phyloP scores from a whole-genome alignment of 2,888 invertebrate genomes.

The Hydroisotoma schaefferi region DNA sequence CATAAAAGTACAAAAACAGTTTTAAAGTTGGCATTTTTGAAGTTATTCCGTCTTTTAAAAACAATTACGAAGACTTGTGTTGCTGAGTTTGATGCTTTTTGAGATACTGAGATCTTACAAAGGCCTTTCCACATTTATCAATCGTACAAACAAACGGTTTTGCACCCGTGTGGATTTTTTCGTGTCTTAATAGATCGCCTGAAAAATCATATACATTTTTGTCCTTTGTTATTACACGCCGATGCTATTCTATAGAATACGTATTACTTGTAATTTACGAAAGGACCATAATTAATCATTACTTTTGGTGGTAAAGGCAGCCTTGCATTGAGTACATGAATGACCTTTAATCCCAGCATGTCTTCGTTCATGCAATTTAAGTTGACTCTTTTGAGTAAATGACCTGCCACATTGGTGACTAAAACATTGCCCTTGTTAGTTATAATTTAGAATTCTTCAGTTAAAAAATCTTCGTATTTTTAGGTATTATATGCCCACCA shows the following conservation, averaged over 20 bases:
- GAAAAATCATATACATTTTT: background rate
- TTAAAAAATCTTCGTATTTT: no score
- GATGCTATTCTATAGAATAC: background rate
- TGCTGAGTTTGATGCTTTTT: slow-evolving; percentile 26
- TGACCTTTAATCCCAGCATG: slow-evolving; percentile 22
- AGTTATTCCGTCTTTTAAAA: no score
- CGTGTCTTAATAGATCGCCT: slow-evolving; percentile 29
- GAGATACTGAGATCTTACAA: slow-evolving; percentile 18
- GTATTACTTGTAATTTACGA: no score
- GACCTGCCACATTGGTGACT: slow-evolving; percentile 22
- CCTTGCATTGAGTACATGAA: slow-evolving; percentile 19
- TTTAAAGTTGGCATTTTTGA: no score
- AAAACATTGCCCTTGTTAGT: no score
- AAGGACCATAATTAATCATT: background rate
- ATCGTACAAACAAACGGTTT: slow-evolving; percentile 20
- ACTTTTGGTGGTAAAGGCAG: slow-evolving; percentile 27
- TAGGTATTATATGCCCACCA: no score
- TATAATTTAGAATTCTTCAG: no score
- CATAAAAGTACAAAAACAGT: no score
- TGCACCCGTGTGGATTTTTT: slow-evolving; percentile 20
- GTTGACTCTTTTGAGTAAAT: slow-evolving; percentile 22
- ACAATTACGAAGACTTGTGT: no score
- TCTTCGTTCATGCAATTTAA: slow-evolving; percentile 21
- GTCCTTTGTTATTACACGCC: background rate
- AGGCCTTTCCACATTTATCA: slow-evolving; percentile 26